phyloP scores from a whole-genome alignment of 1,140 invertebrate genomes.

The Geopemphigus sp. region DNA sequence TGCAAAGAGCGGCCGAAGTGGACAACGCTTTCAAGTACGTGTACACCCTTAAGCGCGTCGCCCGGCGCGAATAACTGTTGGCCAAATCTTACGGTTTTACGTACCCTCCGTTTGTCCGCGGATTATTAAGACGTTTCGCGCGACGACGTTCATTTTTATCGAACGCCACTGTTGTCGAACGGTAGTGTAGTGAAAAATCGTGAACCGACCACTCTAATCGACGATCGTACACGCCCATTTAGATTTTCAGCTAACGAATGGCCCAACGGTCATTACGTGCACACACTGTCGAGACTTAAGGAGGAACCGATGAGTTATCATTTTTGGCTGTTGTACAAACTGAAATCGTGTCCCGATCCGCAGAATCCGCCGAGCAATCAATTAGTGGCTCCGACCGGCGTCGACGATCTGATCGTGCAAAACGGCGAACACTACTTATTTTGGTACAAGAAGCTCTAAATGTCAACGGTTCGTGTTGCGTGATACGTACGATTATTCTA shows the following conservation, averaged over 20 bases:
- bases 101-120: too few species aligned
- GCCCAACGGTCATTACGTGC: constrained; percentile 87
- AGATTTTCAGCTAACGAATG: constrained; percentile 78
- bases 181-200: too few species aligned
- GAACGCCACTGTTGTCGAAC: too few species aligned
- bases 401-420: constrained; percentile 77
- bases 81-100: too few species aligned
- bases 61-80: too few species aligned
- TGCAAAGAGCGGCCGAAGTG: constrained; percentile 77
- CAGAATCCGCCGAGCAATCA: constrained; percentile 76
- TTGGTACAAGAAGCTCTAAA: constrained; percentile 88
- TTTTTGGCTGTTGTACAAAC: constrained; percentile 81
- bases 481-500: too few species aligned
- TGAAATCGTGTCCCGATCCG: constrained; percentile 73
- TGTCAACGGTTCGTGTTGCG: constrained; percentile 1
- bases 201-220: too few species aligned
- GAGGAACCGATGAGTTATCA: constrained; percentile 84
- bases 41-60: too few species aligned
- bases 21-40: constrained; percentile 56
- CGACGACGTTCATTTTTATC: too few species aligned
- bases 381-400: constrained; percentile 78
- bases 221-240: too few species aligned
- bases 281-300: constrained; percentile 79
- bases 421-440: constrained; percentile 83
- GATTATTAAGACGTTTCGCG: too few species aligned